Evolutionary conservation across 64 coral and sea anemone genomes (phyloP).

Genomic region (Pachyseris speciosa): DNA sequence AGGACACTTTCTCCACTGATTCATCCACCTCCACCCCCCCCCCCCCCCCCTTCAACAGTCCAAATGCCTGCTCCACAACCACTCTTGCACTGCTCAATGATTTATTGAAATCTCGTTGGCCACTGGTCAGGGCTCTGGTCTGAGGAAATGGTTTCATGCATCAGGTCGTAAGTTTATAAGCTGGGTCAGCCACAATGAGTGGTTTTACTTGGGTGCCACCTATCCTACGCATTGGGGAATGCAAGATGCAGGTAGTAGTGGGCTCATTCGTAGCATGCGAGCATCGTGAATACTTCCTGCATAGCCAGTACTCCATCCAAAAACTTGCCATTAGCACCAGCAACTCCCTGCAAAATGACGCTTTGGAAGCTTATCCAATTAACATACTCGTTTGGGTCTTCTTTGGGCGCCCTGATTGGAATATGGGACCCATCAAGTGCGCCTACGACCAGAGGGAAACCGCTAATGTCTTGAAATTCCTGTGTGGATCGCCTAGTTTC

Average conservation of each 20-base stretch:
- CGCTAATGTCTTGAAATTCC: conserved; percentile 47
- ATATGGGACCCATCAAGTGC: conserved; percentile 37
- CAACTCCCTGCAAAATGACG: conserved; percentile 14
- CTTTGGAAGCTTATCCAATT: too few relatives aligned
- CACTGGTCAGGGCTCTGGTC: conserved; percentile 14
- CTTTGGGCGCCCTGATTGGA: conserved; percentile 2
- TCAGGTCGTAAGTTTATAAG: conserved; percentile 35
- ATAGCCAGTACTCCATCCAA: conserved; percentile 33
- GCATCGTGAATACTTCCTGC: conserved; percentile 56
- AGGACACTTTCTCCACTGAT: neutral
- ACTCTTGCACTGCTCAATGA: conserved; percentile 14
- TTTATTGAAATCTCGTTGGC: conserved; percentile 15
- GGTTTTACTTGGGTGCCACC: conserved; percentile 21
- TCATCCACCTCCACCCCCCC: neutral
- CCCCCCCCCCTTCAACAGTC: neutral
- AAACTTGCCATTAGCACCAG: neutral
- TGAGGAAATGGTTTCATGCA: conserved; percentile 53
- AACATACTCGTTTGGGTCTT: neutral
- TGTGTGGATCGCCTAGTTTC: conserved; percentile 42
- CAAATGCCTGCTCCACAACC: conserved; percentile 16
- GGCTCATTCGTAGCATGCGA: conserved; percentile 31
- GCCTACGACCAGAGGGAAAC: conserved; percentile 44
- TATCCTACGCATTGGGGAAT: conserved; percentile 1
- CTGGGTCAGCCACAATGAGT: conserved; percentile 16
- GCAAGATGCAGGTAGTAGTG: conserved; percentile 2